Conservation (phyloP, 2,797 vertebrate genomes). For the Sorex maritimensis region DNA sequence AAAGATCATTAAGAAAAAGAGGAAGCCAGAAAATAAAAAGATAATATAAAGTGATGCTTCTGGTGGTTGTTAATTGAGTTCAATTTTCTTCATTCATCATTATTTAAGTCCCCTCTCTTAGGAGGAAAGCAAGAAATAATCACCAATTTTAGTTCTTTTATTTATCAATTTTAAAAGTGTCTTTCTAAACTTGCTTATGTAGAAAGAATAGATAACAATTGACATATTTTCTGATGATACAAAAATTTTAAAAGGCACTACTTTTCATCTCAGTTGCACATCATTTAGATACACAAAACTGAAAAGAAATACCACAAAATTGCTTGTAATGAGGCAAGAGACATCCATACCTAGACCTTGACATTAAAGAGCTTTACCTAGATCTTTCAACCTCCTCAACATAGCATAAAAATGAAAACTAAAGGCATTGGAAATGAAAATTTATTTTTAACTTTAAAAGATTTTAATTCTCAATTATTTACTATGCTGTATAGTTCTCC, state of each 20-base stretch:
- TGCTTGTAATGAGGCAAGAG: not conserved
- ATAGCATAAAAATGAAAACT: slow-evolving; percentile 35
- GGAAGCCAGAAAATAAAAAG: slow-evolving; percentile 31
- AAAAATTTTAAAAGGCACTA: not conserved
- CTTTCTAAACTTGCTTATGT: not conserved
- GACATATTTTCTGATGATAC: not conserved
- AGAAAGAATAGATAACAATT: not conserved
- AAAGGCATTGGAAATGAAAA: not conserved
- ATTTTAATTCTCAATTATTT: slow-evolving; percentile 46
- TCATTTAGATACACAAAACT: not conserved
- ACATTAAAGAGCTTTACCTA: not conserved
- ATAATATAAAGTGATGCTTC: not conserved
- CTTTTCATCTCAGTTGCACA: not conserved
- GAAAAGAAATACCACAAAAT: not conserved
- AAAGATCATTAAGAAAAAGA: not conserved
- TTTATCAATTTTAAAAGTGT: not conserved
- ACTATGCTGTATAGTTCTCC: not conserved
- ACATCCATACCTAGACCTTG: not conserved
- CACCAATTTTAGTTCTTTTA: not conserved
- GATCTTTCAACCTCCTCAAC: not conserved
- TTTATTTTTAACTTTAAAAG: not conserved
- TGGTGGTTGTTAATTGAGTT: not conserved
- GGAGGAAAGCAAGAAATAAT: not conserved
- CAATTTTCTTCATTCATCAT: not conserved
- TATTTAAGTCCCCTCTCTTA: not conserved